A percentile compares a stretch with the other conserved stretches of the same genome.
phyloP scores from a whole-genome alignment of 2,888 invertebrate genomes.

The Vesta saturnalis region DNA sequence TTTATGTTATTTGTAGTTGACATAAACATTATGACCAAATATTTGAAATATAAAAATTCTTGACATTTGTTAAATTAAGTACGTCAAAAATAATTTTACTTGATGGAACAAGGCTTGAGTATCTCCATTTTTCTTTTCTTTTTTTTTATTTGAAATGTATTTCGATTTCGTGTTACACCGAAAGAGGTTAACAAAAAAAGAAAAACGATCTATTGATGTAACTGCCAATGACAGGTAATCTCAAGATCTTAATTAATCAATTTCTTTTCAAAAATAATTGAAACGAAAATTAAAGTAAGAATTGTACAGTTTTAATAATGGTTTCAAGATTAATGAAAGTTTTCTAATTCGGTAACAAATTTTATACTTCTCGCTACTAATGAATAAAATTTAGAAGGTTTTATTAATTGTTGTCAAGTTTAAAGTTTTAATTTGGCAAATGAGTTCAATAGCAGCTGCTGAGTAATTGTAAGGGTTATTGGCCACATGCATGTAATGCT shows the following conservation, averaged over 20 bases:
- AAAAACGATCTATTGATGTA: slow-evolving; percentile 9
- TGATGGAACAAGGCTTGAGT: too few relatives aligned
- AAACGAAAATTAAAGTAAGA: not conserved
- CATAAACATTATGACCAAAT: too few relatives aligned
- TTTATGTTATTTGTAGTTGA: too few relatives aligned
- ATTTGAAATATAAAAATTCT: too few relatives aligned
- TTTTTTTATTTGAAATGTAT: too few relatives aligned
- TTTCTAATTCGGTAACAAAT: too few relatives aligned
- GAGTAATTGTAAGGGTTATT: not conserved
- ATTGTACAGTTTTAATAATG: not conserved
- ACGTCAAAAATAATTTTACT: too few relatives aligned
- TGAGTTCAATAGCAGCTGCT: not conserved
- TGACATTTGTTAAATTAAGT: too few relatives aligned
- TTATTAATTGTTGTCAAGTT: slow-evolving; percentile 1
- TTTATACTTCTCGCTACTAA: not conserved
- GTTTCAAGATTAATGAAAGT: not conserved
- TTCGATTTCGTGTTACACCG: not conserved
- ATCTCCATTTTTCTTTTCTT: too few relatives aligned
- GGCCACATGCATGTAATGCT: not conserved
- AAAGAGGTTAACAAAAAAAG: not conserved
- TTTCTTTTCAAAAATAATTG: slow-evolving; percentile 3
- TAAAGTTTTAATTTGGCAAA: not conserved
- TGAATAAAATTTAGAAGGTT: not conserved
- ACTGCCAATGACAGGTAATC: slow-evolving; percentile 10
- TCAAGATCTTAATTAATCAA: slow-evolving; percentile 12